Evolutionary conservation across 2,888 invertebrate species (phyloP).

Genomic region (Stomorhina lunata): DNA sequence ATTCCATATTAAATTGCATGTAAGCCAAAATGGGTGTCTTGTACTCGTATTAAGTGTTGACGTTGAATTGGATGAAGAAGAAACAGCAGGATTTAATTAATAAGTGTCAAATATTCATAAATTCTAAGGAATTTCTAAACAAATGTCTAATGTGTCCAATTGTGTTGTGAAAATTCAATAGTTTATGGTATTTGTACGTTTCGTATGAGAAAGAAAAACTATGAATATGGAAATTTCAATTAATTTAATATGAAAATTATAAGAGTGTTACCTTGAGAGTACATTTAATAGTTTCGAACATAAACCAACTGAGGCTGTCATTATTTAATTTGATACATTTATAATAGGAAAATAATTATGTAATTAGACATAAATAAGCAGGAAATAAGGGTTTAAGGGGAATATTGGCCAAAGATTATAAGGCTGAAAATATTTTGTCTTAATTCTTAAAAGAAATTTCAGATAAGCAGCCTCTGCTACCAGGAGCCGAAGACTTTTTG

Average conservation of each 20-base stretch:
- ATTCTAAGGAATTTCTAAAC: constrained; percentile 24
- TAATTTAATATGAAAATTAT: background rate
- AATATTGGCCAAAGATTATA: too few species aligned
- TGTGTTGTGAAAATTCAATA: background rate
- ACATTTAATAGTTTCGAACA: background rate
- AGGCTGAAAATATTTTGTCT: too few species aligned
- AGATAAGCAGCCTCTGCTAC: too few species aligned
- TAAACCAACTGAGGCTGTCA: background rate
- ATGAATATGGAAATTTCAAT: background rate
- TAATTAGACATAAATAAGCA: too few species aligned
- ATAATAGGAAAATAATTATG: background rate
- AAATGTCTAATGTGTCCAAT: too few species aligned
- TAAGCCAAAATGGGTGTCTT: background rate
- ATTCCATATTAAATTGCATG: background rate
- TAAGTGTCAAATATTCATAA: constrained; percentile 53
- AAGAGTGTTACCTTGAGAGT: too few species aligned
- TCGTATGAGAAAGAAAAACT: too few species aligned
- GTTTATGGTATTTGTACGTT: background rate
- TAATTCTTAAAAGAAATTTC: too few species aligned
- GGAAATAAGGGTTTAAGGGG: background rate
- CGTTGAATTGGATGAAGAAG: constrained; percentile 7
- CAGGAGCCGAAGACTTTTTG: too few species aligned
- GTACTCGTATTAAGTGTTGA: background rate
- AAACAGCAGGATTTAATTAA: constrained; percentile 54
- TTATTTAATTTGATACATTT: background rate